Conservation (phyloP, 2,797 vertebrate species). For the Falco berigora region DNA sequence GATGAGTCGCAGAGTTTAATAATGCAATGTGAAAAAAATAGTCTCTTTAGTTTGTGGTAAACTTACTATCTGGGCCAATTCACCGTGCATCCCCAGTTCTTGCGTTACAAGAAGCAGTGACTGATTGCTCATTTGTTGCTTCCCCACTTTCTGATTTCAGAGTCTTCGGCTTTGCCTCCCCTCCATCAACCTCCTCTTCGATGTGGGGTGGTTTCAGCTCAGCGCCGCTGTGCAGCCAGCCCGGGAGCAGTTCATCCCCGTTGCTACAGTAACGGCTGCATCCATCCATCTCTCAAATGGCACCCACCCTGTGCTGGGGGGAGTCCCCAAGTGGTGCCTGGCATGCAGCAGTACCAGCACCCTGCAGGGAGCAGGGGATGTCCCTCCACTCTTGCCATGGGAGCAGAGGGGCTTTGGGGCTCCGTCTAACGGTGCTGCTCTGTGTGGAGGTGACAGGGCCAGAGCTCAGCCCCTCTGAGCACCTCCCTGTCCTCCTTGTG, state of each 20-base stretch:
- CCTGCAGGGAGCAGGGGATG: rapidly evolving
- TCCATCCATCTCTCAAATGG: neutral
- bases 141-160: neutral
- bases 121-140: neutral
- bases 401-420: neutral
- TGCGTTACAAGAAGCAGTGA: neutral
- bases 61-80: neutral
- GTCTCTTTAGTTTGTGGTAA: neutral
- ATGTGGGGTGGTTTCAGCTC: rapidly evolving
- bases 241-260: neutral
- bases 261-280: neutral
- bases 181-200: neutral
- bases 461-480: neutral
- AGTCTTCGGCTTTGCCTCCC: neutral
- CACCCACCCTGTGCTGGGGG: rapidly evolving
- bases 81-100: neutral
- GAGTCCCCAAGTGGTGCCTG: rapidly evolving
- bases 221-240: neutral
- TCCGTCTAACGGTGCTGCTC: neutral
- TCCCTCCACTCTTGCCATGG: neutral
- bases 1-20: rapidly evolving
- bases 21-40: neutral
- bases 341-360: neutral
- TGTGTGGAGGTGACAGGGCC: neutral
- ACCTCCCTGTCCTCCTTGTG: rapidly evolving